Conservation (phyloP, 2,888 invertebrate species). For the Sinhomidia bicolor region DNA sequence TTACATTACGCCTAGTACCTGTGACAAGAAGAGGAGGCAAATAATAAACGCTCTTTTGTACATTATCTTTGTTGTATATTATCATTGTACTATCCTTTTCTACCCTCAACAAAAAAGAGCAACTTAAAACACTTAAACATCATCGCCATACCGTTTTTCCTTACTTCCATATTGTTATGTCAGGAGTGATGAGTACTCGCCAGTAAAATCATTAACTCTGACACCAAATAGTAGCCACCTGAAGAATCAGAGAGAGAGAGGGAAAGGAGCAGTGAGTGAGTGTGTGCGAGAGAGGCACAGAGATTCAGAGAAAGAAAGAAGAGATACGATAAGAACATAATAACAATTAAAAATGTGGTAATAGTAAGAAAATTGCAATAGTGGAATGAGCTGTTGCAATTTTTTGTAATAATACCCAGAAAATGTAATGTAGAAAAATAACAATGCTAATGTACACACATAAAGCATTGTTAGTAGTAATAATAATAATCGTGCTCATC, state of each 20-base stretch:
- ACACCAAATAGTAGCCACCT: neutral
- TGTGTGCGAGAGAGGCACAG: too few species aligned
- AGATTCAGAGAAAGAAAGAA: too few species aligned
- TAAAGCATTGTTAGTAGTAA: neutral
- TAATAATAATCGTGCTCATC: neutral
- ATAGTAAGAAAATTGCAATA: neutral
- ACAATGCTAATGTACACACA: neutral
- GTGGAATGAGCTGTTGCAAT: neutral
- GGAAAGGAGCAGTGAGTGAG: too few species aligned
- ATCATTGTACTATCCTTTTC: neutral
- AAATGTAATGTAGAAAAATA: neutral
- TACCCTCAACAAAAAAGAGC: neutral
- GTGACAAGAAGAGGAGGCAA: too few species aligned
- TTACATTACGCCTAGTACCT: neutral
- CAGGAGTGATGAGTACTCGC: too few species aligned
- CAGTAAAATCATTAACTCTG: neutral
- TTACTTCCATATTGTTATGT: too few species aligned
- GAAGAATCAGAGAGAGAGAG: neutral
- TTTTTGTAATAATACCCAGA: conserved; percentile 13
- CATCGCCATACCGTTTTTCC: too few species aligned
- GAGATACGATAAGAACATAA: neutral
- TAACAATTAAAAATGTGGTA: neutral
- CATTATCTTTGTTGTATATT: neutral
- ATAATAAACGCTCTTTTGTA: too few species aligned
- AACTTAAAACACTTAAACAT: too few species aligned